Conservation (phyloP, 2,797 vertebrate genomes). For the Coreius guichenoti region DNA sequence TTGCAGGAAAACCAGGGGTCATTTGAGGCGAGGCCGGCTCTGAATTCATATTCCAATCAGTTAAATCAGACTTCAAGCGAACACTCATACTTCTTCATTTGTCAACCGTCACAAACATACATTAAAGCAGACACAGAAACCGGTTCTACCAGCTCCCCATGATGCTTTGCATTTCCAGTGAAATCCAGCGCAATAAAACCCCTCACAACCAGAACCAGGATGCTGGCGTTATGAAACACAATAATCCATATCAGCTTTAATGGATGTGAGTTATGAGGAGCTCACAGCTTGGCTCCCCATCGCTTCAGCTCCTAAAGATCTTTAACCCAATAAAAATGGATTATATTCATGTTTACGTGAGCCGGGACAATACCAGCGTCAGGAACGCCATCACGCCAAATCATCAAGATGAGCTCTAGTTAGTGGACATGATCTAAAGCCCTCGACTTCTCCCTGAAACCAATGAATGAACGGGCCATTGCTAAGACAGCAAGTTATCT, state of each 20-base stretch:
- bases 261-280: constrained; percentile 18
- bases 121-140: neutral
- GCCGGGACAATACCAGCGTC: neutral
- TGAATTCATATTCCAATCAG: neutral
- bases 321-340: neutral
- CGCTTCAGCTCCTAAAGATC: neutral
- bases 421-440: neutral
- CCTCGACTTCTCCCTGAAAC: neutral
- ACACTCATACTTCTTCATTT: neutral
- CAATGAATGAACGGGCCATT: neutral
- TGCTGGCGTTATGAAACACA: neutral
- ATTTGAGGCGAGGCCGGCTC: neutral
- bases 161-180: constrained; percentile 1
- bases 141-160: constrained; percentile 3
- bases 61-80: neutral
- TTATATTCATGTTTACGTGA: neutral
- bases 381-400: neutral
- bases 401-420: neutral
- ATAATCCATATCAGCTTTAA: constrained; percentile 45
- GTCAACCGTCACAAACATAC: neutral
- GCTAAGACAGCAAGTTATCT: neutral
- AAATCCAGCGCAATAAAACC: neutral
- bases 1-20: neutral
- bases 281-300: neutral
- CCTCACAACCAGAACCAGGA: neutral